Base-by-base conservation (phyloP, 1,140 invertebrate genomes). In the Scylla paramamosain region DNA sequence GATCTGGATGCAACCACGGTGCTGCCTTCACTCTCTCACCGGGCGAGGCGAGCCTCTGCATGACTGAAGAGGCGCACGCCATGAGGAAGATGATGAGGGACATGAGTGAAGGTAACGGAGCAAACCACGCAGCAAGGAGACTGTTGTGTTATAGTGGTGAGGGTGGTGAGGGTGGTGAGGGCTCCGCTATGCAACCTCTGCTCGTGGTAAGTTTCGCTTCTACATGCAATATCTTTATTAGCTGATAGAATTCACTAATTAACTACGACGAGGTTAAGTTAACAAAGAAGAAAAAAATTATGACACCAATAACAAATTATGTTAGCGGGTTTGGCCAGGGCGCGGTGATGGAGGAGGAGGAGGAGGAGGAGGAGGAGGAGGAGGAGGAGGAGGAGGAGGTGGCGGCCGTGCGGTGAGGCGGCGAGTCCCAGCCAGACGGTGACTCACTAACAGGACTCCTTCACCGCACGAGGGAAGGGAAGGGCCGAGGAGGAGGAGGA, bases 391-490 rank as follows among this genome's bases (percentile, higher is more conserved):
- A 31, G 86, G 45, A 25, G n/a, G 86, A 20, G 86, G n/a, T 39
- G 45, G 86, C 16, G 86, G 20, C 4, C 16, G 86, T 45, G 86
- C 86, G 86, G 86, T 39, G 45, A n/a, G n/a, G 86, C 31, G 32
- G 39, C 4, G 39, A 48, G 39, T n/a, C 16, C 31, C 14, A 16
- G 6, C 67, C 25, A 77, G 67, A 77, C 67, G 67, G n/a, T 77
- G 67, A 77, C 67, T 77, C 67, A 77, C 67, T 77, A 77, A 77
- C 67, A 77, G 67, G 67, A 77, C 67, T 77, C 25, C 67, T 77
- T 88, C 16, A 90, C 45, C 39, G 16, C n/a, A 90, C 45, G 28
- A 12, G 20, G 67, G 25, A 20, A 77, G 67, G 67, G 67, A n/a
- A 25, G 1, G 29, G 88, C 0, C 0, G 48, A 29, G 48, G 32